Evolutionary conservation across 1,140 invertebrate genomes (phyloP), one percentile per base, ranked within the genome.

Genomic region (Hylaeus volcanicus): DNA sequence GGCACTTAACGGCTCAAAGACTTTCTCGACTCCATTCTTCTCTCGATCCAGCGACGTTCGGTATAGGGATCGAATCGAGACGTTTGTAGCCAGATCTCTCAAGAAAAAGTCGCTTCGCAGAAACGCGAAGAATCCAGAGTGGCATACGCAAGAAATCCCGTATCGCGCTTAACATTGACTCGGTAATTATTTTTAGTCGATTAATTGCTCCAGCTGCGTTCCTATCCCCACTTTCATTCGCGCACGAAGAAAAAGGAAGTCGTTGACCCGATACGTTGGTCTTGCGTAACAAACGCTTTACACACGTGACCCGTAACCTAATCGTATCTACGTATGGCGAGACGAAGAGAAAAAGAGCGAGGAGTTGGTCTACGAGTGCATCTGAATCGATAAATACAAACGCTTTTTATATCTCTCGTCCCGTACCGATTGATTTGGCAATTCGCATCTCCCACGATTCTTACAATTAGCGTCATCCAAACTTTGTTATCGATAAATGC

Each of bases 241-340:
- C 5, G 37, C 55, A 63, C 45, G 60, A 58, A 51, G 58, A 58
- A 77, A 63, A 69, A 77, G 75, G n/a, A 72, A 66, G 75, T 82
- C 79, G 78, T 73, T 82, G 82, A 84, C 82, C 82, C 73, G 79
- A 77, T 82, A 84, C 61, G 61, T 61, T 73, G 71, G 56, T 60
- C 66, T 84, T 82, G 79, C 82, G 79, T 84, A 84, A 84, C 79
- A 15, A 53, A 61, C 39, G 61, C 61, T 76, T 81, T 61, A 73
- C 55, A 69, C 73, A 55, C 82, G 61, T 81, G 68, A 75, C 79
- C 72, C 53, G 79, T 70, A 76, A 80, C 37, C 12, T 65, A 72
- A 82, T 82, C 68, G 39, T 48, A 39, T 74, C 43, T 74, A 51
- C 45, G 45, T 26, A 37, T 15, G 26, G 8, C 2, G 39, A 14